Base-by-base conservation (phyloP, 92 coral and sea anemone genomes). In the Virgularia gustaviana region DNA sequence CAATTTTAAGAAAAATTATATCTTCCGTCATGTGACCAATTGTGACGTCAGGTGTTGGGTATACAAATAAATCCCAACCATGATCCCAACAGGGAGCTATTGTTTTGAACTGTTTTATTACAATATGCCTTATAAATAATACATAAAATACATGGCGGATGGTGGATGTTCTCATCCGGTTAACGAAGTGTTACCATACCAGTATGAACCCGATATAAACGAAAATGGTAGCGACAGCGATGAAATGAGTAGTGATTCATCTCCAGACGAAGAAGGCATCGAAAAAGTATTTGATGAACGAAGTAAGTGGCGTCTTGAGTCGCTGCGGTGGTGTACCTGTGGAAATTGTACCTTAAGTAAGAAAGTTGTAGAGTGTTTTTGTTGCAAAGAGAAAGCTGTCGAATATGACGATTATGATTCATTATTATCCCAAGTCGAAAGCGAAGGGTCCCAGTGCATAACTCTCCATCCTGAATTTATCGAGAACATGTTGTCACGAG, bases 361-460 rank as follows among this genome's bases (percentile, higher is more conserved):
- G 22, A 71, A 52, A 71, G 77, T 22, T 71, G 60, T 71, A 55
- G 77, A 71, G 53, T 52, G 77, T 41, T 71, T 71, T 71, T 53
- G 77, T 35, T 71, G 77, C 29, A 57, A 71, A 36, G 77, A 71
- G 42, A 71, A 52, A 49, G 77, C 77, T 27, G 43, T 71, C 0
- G 77, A 71, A 24, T 49, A 71, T 55, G 77, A 71, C 23, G 77
- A 54, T 24, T 71, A 71, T 60, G 77, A 71, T 52, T 34, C 65
- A 49, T 71, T 71, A 54, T 6, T 71, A 12, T 71, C 77, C 77
- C 4, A 71, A 71, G 71, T 52, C 42, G 43, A 71, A 55, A 49
- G 8, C 36, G 65, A 55, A 53, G 77, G 77, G 24, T 10, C 32
- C 24, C 77, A 27, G 24, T 71, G 72, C 43, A 54, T 49, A 3